Conservation (phyloP, 1,140 invertebrate species). For the Eupeodes corollae region DNA sequence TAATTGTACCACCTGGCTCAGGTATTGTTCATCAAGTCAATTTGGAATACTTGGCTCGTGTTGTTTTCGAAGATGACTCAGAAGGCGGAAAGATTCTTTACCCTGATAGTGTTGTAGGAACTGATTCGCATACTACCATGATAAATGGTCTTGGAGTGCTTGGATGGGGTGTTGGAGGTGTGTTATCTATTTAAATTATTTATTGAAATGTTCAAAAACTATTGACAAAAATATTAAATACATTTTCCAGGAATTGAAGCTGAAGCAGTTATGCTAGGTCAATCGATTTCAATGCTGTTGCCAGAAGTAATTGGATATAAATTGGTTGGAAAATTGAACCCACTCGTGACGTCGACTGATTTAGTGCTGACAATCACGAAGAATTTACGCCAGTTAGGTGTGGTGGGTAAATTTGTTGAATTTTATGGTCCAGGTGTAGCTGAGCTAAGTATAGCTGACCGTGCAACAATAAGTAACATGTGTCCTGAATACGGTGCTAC, state of each 20-base stretch:
- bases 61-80: conserved; percentile 71
- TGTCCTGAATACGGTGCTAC: conserved; percentile 97
- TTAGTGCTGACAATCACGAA: conserved; percentile 96
- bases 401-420: conserved; percentile 97
- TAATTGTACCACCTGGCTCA: conserved; percentile 94
- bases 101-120: conserved; percentile 96
- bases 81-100: conserved; percentile 48
- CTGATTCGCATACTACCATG: conserved; percentile 98
- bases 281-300: conserved; percentile 91
- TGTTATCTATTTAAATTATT: neutral
- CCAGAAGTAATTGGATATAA: conserved; percentile 94
- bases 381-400: conserved; percentile 85
- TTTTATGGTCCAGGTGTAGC: conserved; percentile 91
- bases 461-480: conserved; percentile 94
- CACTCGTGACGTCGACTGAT: conserved; percentile 91
- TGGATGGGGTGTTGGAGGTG: conserved; percentile 52
- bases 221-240: neutral
- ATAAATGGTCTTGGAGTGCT: conserved; percentile 83
- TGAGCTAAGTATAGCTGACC: conserved; percentile 84
- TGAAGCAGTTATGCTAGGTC: conserved; percentile 86
- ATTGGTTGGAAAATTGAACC: conserved; percentile 66
- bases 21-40: conserved; percentile 99
- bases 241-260: conserved; percentile 60
- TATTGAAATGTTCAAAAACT: neutral
- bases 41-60: conserved; percentile 86